Percentiles rank a stretch among this genome's conserved stretches.
Conservation (phyloP, 2,888 invertebrate genomes). For the Chymomyza fuscimana region DNA sequence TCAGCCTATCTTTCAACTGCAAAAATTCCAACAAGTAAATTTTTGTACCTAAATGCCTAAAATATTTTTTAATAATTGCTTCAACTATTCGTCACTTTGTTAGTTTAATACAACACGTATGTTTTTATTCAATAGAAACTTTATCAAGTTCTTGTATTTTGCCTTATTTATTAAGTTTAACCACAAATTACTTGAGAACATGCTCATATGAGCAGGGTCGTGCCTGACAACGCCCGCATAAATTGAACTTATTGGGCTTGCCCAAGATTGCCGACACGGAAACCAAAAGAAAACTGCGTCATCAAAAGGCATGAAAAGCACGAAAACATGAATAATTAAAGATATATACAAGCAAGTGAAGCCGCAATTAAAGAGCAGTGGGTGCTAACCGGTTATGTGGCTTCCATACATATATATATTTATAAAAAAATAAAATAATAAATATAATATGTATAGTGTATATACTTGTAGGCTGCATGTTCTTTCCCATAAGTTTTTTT, state of each 20-base stretch:
- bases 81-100: background rate
- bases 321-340: constrained; percentile 53
- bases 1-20: too few species aligned
- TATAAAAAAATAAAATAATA: background rate
- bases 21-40: too few species aligned
- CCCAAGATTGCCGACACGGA: background rate
- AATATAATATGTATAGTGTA: background rate
- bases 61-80: background rate
- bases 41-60: background rate
- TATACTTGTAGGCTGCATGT: background rate
- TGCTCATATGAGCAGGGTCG: background rate
- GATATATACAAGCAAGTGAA: constrained; percentile 30
- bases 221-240: background rate
- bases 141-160: background rate
- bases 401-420: background rate
- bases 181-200: background rate
- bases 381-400: background rate
- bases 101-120: background rate
- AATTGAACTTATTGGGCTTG: background rate
- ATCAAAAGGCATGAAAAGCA: constrained; percentile 25
- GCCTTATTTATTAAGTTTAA: background rate
- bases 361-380: background rate
- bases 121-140: background rate
- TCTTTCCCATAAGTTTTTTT: background rate
- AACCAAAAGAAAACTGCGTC: constrained; percentile 39